These are phyloP conservation scores for Sitophilus oryzae DNA, from an alignment of 1,140 invertebrate genomes.

Conservation along the genomic window DNA sequence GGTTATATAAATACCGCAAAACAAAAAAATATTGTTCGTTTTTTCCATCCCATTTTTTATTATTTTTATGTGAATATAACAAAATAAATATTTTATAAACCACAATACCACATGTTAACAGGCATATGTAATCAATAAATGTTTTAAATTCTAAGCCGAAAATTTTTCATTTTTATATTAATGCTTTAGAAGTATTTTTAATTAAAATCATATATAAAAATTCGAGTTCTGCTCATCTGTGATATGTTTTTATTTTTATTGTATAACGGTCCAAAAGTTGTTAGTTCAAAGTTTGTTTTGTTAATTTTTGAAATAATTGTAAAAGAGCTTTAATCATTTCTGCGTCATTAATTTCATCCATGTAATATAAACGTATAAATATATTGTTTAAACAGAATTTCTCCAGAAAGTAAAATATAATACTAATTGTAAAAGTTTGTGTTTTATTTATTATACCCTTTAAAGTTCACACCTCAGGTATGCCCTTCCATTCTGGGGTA, in stretches of 20 bases:
- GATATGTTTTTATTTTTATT: constrained; percentile 22
- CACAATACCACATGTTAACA: no score
- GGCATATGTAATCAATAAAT: no score
- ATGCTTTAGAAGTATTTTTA: not conserved
- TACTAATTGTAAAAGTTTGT: constrained; percentile 7
- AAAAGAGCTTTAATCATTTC: not conserved
- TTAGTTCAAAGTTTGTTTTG: not conserved
- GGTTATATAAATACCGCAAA: no score
- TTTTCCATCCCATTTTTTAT: no score
- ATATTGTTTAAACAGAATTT: constrained; percentile 7
- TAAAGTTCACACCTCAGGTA: no score
- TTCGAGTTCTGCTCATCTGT: constrained; percentile 15
- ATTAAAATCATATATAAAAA: not conserved
- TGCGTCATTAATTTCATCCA: not conserved
- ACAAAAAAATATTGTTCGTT: no score
- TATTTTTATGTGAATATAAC: no score
- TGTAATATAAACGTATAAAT: not conserved
- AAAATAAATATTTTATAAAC: no score
- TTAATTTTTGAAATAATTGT: constrained; percentile 1
- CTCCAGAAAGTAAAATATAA: constrained; percentile 1
- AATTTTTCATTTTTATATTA: constrained; percentile 3
- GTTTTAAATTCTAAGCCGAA: no score
- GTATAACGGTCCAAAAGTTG: constrained; percentile 9
- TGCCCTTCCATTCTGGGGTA: no score
- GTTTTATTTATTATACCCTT: constrained; percentile 33